Evolutionary conservation across 2,113 vertebrate genomes (phyloP).

Genomic region (rabbit (Oryctolagus cuniculus)): mOryCun1.1 NC_091445.1:55894001-55894500

Average conservation of each 20-base stretch:
- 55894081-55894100: not conserved
- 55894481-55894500: slow-evolving; percentile 59
- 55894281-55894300: slow-evolving; percentile 38
- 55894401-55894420: slow-evolving; percentile 65
- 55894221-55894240: not conserved
- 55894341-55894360: not conserved
- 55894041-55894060: not conserved
- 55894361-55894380: slow-evolving; percentile 52
- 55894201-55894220: not conserved
- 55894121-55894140: not conserved
- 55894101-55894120: not conserved
- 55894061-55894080: not conserved
- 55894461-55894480: slow-evolving; percentile 58
- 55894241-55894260: not conserved
- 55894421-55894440: slow-evolving; percentile 70
- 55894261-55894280: not conserved
- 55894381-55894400: not conserved
- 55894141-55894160: not conserved
- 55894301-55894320: not conserved
- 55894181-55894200: not conserved
- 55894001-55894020: not conserved
- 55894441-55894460: not conserved
- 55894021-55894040: not conserved
- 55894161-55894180: not conserved
- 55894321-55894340: not conserved